Percentiles rank a stretch among this genome's conserved stretches.
Evolutionary conservation across 2,888 invertebrate genomes (phyloP).

Genomic region (Timema podura): DNA sequence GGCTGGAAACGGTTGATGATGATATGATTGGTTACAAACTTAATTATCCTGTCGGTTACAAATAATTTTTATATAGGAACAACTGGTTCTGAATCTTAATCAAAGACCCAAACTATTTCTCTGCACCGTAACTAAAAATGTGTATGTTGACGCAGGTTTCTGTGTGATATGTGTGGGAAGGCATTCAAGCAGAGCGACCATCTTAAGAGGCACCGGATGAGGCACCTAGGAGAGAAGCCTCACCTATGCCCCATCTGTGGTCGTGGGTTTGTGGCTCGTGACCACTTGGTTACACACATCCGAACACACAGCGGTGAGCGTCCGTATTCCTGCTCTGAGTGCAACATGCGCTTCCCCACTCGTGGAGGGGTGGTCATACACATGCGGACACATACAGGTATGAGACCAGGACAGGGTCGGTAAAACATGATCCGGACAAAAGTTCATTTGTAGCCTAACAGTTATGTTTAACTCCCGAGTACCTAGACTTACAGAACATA

Average conservation of each 20-base stretch:
- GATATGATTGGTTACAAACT: no score
- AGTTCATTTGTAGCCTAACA: no score
- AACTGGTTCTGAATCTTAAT: no score
- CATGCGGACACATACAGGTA: conserved; percentile 9
- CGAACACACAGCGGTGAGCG: conserved; percentile 2
- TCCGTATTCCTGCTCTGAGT: background rate
- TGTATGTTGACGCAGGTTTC: background rate
- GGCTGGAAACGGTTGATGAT: no score
- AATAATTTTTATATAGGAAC: no score
- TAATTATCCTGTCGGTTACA: no score
- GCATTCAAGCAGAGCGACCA: conserved; percentile 2
- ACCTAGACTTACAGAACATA: no score
- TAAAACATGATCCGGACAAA: no score
- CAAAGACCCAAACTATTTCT: no score
- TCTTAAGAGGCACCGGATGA: conserved; percentile 11
- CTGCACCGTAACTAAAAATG: no score
- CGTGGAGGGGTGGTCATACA: background rate
- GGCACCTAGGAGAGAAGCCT: conserved; percentile 6
- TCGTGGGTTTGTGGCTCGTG: background rate
- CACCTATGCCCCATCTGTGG: background rate
- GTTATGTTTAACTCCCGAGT: no score
- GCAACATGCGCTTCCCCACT: conserved; percentile 3
- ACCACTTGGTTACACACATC: background rate
- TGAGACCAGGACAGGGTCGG: no score
- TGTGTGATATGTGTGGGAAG: conserved; percentile 10